Evolutionary conservation across 2,797 vertebrate species (phyloP).

Genomic region (Acrossocheilus fasciatus): DNA sequence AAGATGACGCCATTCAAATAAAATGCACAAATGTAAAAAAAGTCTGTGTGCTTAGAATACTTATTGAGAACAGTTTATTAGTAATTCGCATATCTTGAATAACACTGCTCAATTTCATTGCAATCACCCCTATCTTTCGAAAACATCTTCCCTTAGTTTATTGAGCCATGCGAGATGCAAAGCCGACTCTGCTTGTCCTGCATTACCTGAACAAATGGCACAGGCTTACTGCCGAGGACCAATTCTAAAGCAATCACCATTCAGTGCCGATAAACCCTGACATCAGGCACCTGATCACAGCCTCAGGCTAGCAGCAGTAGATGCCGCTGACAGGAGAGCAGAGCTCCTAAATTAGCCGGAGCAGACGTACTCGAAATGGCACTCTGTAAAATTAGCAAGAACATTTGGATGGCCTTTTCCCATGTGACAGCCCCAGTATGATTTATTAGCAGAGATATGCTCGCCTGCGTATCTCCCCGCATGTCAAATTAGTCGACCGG

Average conservation of each 20-base stretch:
- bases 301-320: neutral
- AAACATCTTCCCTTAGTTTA: conserved; percentile 9
- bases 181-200: conserved; percentile 5
- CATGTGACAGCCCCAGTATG: conserved; percentile 32
- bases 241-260: conserved; percentile 31
- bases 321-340: neutral
- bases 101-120: neutral
- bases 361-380: conserved; percentile 2
- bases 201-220: conserved; percentile 36
- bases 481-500: conserved; percentile 28
- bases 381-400: conserved; percentile 42
- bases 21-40: neutral
- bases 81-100: neutral
- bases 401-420: conserved; percentile 49
- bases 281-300: conserved; percentile 44
- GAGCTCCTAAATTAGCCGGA: neutral
- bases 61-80: neutral
- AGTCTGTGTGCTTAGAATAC: neutral
- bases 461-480: neutral
- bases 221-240: neutral
- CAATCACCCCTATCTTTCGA: neutral
- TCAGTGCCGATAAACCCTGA: conserved; percentile 20
- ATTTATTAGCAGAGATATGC: conserved; percentile 49
- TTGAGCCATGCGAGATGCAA: neutral
- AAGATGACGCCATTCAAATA: neutral